Evolutionary conservation across 2,888 invertebrate genomes (phyloP), one percentile per base, ranked within the genome.

Genomic region (Margaritifera margaritifera): DNA sequence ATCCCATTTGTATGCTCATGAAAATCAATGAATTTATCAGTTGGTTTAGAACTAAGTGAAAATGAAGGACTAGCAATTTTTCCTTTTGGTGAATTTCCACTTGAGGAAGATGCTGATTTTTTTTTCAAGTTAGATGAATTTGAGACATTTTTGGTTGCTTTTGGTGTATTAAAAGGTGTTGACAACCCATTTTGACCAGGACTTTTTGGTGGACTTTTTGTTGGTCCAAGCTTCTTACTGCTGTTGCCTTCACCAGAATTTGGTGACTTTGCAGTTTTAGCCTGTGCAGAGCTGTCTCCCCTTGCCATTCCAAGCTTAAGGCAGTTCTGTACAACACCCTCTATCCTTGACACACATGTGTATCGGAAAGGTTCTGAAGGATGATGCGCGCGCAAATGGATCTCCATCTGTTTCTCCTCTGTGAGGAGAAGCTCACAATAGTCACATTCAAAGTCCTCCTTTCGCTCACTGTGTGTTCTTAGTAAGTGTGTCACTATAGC

Each of bases 401-500:
- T 59, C 55, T 77, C 77, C 8, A 77, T 72, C 1, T 66, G 57
- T 4, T 55, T 25, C 27, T 77, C 77, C 6, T 67, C 62, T 31
- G 72, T 61, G 53, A 72, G 74, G 24, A 72, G 56, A 8, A 65
- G 55, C 19, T 69, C 65, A 50, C 77, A 77, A 42, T 77, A 77
- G 61, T 77, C 77, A 11, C 77, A 77, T 59, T 77, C 77, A 50
- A 62, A 77, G 53, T 77, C 77, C 62, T 77, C 77, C 61, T 77
- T 77, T 20, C 77, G 58, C 64, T 77, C 77, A 27, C 62, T 62
- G 56, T 77, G 77, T 2, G 77, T 77, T 2, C 77, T 68, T 22
- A 77, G 62, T 11, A 77, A 65, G 51, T 77, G 77, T 6, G 77
- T 74, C 51, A 70, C 70, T 27, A 77, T 77, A 24, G 77, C 72